Base-by-base conservation (phyloP, 2,113 vertebrate species). In the Potamarius usumacintae region DNA sequence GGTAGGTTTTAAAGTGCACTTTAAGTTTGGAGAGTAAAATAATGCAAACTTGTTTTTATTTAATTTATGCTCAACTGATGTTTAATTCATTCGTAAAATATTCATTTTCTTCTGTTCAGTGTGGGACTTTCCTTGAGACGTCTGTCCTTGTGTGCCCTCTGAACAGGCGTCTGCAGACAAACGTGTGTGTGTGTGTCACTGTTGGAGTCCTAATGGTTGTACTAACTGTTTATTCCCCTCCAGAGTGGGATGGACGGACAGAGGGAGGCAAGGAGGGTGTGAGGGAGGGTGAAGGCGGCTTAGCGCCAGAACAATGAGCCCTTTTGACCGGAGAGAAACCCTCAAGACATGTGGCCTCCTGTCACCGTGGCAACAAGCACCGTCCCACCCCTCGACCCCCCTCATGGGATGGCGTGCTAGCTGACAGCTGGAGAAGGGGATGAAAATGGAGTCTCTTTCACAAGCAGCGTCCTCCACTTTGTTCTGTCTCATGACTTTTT, bases 341-440 rank as follows among this genome's bases (percentile, higher is more conserved):
- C 95, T 95, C 91, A 95, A 96, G 95, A 96, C 94, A 94, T 95
- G 95, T 95, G 95, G 95, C 95, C 95, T 95, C 95, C 93, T 94
- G 93, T 96, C 95, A 95, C 95, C 94, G 93, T 95, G 94, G 95
- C 95, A 96, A 96, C 95, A 34, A 25, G 20, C 79, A 42, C 79
- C 30, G 20, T 58, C 53, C 69, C 62, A 48, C 65, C 65, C 86
- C 67, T 20, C 48, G 25, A 58, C 65, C 82, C 80, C 93, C 93
- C 94, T 93, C 93, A 90, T 93, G 93, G 93, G 94, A 95, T 91
- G 76, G 91, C 89, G 90, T 93, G 91, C 76, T 76, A 92, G 92
- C 94, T 93, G 95, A 95, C 95, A 96, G 95, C 95, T 96, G 95
- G 94, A 93, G 93, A 92, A 92, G 92, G 93, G 90, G 93, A 91